A percentile compares a stretch with the other conserved stretches of the same genome.
Evolutionary conservation across 2,113 vertebrate genomes (phyloP).

Genomic region (Hippoglossus stenolepis): DNA sequence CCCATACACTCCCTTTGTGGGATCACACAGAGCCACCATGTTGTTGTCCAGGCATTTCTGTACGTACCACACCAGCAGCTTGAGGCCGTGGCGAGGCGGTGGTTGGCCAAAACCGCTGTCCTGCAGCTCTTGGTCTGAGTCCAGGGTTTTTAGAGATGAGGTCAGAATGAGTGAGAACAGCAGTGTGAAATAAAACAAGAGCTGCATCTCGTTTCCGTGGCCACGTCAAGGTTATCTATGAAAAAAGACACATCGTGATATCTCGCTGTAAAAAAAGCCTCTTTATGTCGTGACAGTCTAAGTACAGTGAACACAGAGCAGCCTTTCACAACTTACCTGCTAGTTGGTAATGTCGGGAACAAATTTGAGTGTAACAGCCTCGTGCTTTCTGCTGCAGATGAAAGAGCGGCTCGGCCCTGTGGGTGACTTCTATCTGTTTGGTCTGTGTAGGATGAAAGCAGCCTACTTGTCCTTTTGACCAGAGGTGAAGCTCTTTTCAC

Average conservation of each 20-base stretch:
- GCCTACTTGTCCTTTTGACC: neutral
- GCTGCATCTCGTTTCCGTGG: neutral
- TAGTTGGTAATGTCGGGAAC: neutral
- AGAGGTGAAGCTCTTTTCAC: neutral
- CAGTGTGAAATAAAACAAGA: conserved; percentile 27
- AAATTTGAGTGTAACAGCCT: neutral
- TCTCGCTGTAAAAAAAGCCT: neutral
- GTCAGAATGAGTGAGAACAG: conserved; percentile 33
- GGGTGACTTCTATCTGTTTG: conserved; percentile 10
- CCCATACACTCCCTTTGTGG: conserved; percentile 57
- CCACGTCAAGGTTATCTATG: conserved; percentile 16
- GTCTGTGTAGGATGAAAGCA: conserved; percentile 16
- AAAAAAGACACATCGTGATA: neutral
- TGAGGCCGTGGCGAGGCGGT: conserved; percentile 73
- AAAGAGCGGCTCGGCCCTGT: conserved; percentile 1
- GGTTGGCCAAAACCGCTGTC: conserved; percentile 72
- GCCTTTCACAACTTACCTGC: conserved; percentile 23
- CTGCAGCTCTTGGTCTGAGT: conserved; percentile 67
- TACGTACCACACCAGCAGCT: conserved; percentile 74
- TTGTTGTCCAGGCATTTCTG: conserved; percentile 76
- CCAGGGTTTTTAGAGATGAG: conserved; percentile 51
- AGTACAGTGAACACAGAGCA: neutral
- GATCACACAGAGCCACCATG: conserved; percentile 74
- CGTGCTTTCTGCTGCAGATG: neutral
- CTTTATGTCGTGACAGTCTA: neutral